phyloP scores from a whole-genome alignment of 2,113 vertebrate genomes.

The Brachionichthys hirsutus region DNA sequence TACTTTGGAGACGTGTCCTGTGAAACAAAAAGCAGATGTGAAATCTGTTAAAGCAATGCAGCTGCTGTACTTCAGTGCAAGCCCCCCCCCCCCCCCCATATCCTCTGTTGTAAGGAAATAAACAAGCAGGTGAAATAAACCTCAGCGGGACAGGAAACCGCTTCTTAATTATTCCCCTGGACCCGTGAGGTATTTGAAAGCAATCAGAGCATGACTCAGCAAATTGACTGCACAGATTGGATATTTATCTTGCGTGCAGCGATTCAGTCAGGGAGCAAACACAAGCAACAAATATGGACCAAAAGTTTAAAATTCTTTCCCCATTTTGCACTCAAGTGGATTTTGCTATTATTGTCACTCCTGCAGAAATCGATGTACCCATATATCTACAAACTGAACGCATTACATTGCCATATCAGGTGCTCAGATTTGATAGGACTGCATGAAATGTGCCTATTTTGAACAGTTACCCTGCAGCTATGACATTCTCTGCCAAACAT shows the following conservation, averaged over 20 bases:
- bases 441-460: too few species aligned
- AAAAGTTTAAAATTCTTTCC: slow-evolving; percentile 15
- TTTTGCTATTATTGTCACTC: background rate
- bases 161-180: slow-evolving; percentile 68
- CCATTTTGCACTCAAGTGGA: slow-evolving; percentile 19
- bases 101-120: slow-evolving; percentile 54
- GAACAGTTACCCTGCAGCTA: too few species aligned
- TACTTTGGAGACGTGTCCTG: slow-evolving; percentile 19
- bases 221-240: slow-evolving; percentile 77
- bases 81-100: slow-evolving; percentile 29
- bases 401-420: background rate
- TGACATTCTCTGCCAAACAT: too few species aligned
- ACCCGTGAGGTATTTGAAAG: slow-evolving; percentile 70
- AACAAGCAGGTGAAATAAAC: slow-evolving; percentile 64
- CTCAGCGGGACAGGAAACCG: slow-evolving; percentile 41
- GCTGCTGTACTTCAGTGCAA: slow-evolving; percentile 29
- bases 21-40: slow-evolving; percentile 37
- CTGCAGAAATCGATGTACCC: background rate
- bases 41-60: slow-evolving; percentile 24
- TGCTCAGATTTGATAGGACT: too few species aligned
- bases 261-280: slow-evolving; percentile 48
- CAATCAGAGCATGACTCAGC: slow-evolving; percentile 76
- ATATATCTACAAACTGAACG: background rate
- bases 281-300: slow-evolving; percentile 38
- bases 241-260: slow-evolving; percentile 68